These are phyloP conservation scores for Tinamus major DNA, from an alignment of 2,797 vertebrate species.

Conservation along the genomic window DNA sequence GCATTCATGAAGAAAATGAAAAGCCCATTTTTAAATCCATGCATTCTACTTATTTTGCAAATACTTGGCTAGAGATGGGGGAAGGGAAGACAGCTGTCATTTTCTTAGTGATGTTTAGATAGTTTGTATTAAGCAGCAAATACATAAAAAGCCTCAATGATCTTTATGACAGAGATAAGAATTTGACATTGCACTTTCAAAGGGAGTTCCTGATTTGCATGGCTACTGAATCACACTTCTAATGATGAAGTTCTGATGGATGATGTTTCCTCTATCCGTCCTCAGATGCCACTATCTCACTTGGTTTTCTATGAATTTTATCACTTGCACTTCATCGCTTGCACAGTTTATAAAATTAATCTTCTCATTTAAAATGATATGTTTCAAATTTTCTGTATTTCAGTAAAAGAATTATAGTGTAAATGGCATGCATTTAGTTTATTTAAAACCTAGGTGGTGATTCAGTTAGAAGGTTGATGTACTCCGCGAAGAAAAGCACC, in stretches of 20 bases:
- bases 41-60: not conserved
- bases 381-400: not conserved
- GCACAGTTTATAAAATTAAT: not conserved
- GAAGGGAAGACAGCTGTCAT: not conserved
- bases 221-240: not conserved
- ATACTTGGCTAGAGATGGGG: not conserved
- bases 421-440: not conserved
- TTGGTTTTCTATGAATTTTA: not conserved
- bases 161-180: not conserved
- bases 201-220: rapidly evolving
- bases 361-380: not conserved
- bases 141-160: not conserved
- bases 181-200: not conserved
- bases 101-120: not conserved
- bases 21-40: not conserved
- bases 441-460: not conserved
- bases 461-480: not conserved
- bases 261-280: not conserved
- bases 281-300: not conserved
- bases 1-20: not conserved
- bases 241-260: not conserved
- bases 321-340: not conserved
- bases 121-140: not conserved
- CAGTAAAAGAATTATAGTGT: not conserved
- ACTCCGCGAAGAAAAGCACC: not conserved